Evolutionary conservation across 2,888 invertebrate genomes (phyloP).

Genomic region (Drosophila infuscata): DNA sequence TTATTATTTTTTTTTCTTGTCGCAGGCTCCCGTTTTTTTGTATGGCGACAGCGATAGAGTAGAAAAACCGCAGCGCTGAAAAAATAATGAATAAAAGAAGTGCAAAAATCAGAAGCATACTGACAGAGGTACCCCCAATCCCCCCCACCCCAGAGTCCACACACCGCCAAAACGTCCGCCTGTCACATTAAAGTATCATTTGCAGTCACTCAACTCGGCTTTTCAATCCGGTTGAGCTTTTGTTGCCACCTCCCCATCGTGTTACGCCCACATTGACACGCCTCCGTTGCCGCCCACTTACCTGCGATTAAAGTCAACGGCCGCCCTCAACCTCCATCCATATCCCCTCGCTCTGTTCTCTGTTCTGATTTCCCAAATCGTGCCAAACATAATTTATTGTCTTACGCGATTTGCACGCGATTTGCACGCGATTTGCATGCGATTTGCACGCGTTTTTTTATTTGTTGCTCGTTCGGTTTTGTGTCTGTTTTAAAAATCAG

Average conservation of each 20-base stretch:
- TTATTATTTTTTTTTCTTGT: background rate
- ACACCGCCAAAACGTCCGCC: conserved; percentile 42
- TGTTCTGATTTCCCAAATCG: conserved; percentile 73
- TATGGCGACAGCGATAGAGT: conserved; percentile 66
- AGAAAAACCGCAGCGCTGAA: conserved; percentile 40
- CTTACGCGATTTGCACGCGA: conserved; percentile 51
- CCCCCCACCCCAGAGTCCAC: too few relatives aligned
- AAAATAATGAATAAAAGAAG: conserved; percentile 60
- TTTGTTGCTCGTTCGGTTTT: conserved; percentile 26
- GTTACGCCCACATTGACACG: conserved; percentile 36
- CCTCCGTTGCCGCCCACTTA: conserved; percentile 27
- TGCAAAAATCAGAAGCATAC: conserved; percentile 75
- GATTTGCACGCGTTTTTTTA: conserved; percentile 18
- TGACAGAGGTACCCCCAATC: conserved; percentile 46
- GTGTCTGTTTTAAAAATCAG: conserved; percentile 8
- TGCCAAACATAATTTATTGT: conserved; percentile 63
- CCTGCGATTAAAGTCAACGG: conserved; percentile 65
- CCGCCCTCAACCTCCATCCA: conserved; percentile 34
- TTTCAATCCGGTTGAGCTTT: conserved; percentile 43
- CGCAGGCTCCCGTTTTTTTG: conserved; percentile 10
- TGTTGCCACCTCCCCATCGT: conserved; percentile 2
- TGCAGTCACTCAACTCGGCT: conserved; percentile 69
- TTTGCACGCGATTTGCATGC: conserved; percentile 29
- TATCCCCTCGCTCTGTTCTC: background rate
- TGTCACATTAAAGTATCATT: conserved; percentile 79